phyloP scores from a whole-genome alignment of 2,797 vertebrate genomes.

The Kryptolebias ocellatus region DNA sequence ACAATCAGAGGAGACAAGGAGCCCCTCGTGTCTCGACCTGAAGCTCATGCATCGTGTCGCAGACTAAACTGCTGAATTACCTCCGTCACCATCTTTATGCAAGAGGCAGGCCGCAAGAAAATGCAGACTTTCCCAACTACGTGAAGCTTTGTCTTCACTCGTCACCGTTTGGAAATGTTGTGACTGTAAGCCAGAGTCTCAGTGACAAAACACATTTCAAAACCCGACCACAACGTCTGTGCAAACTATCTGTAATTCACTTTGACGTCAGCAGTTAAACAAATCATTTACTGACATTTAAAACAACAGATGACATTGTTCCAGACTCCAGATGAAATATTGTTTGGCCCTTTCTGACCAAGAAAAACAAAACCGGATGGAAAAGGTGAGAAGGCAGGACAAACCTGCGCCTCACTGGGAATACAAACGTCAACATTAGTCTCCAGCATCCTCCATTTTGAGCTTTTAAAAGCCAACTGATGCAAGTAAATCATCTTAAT shows the following conservation, averaged over 20 bases:
- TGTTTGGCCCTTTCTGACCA: neutral
- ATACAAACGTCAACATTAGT: no score
- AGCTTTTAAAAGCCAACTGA: no score
- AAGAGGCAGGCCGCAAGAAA: neutral
- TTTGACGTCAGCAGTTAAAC: constrained; percentile 3
- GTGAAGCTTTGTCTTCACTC: constrained; percentile 37
- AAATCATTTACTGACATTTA: neutral
- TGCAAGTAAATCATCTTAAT: no score
- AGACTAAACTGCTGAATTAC: constrained; percentile 50
- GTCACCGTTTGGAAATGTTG: constrained; percentile 17
- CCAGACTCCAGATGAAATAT: neutral
- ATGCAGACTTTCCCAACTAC: constrained; percentile 27
- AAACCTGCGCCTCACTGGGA: no score
- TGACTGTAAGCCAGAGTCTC: constrained; percentile 17
- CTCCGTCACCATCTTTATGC: constrained; percentile 34
- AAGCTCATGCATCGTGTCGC: constrained; percentile 38
- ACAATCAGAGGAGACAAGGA: constrained; percentile 43
- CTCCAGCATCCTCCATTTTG: no score
- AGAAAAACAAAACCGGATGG: no score
- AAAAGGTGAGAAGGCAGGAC: no score
- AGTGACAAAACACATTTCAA: constrained; percentile 20
- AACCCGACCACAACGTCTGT: constrained; percentile 13
- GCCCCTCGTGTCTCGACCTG: constrained; percentile 52
- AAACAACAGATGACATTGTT: neutral
- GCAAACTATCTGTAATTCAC: constrained; percentile 3